phyloP scores from a whole-genome alignment of 2,797 vertebrate genomes.

The Vespertilio murinus region DNA sequence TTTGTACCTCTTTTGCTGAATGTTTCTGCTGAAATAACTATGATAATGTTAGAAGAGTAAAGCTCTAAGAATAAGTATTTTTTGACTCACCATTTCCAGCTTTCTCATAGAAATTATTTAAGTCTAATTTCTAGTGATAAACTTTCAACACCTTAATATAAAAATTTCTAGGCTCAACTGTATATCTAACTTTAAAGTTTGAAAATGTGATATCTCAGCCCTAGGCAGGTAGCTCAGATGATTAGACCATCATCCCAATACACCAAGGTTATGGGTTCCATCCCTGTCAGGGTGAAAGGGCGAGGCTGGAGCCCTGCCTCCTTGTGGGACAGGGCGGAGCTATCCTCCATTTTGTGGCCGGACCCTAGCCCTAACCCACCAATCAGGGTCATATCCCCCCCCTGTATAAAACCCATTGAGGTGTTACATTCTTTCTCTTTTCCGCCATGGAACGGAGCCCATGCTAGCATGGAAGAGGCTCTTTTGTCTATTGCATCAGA shows the following conservation, averaged over 20 bases:
- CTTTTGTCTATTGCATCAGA: too few species aligned
- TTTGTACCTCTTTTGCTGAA: constrained; percentile 56
- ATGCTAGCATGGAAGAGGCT: too few species aligned
- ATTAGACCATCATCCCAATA: not conserved
- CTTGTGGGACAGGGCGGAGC: too few species aligned
- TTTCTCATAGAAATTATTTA: constrained; percentile 12
- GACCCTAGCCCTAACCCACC: too few species aligned
- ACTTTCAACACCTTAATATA: constrained; percentile 17
- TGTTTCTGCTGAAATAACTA: constrained; percentile 58
- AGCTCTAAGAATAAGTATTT: constrained; percentile 30
- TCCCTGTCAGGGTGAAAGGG: too few species aligned
- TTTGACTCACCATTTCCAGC: constrained; percentile 44
- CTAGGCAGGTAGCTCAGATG: not conserved
- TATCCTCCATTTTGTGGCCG: too few species aligned
- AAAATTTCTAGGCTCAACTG: constrained; percentile 46
- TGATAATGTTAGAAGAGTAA: constrained; percentile 62
- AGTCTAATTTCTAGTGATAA: not conserved
- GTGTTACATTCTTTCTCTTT: too few species aligned
- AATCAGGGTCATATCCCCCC: too few species aligned
- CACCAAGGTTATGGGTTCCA: not conserved
- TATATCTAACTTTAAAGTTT: constrained; percentile 55
- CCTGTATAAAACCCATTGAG: too few species aligned
- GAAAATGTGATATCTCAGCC: constrained; percentile 42
- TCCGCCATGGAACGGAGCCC: too few species aligned
- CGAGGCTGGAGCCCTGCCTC: too few species aligned